phyloP scores from a whole-genome alignment of 2,113 vertebrate genomes.

The Laticauda laticaudata region DNA sequence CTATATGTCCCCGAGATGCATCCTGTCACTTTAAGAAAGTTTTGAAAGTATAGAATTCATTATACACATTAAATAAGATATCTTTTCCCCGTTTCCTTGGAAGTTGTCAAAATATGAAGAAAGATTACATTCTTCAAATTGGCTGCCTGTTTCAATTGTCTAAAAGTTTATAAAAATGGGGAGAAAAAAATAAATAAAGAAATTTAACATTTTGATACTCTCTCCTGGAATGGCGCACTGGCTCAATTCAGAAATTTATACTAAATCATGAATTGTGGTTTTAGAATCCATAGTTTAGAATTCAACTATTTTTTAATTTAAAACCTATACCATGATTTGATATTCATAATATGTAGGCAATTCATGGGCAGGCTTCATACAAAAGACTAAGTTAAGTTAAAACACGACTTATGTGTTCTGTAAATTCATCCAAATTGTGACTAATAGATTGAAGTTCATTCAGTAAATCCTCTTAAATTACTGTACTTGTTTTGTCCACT shows the following conservation, averaged over 20 bases:
- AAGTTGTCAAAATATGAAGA: not conserved
- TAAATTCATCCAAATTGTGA: not conserved
- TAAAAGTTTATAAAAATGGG: not conserved
- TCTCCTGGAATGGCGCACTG: not conserved
- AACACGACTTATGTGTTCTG: not conserved
- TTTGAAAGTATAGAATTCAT: not conserved
- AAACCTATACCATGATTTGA: not conserved
- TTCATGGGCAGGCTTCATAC: not conserved
- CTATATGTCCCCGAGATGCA: not conserved
- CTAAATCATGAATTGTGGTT: not conserved
- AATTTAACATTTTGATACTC: not conserved
- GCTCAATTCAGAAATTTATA: not conserved
- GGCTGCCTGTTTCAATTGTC: not conserved
- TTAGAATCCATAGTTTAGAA: not conserved
- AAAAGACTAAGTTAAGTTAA: not conserved
- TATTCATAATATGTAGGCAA: not conserved
- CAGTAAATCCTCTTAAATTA: not conserved
- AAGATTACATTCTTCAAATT: not conserved
- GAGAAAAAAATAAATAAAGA: not conserved
- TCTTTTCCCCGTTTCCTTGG: not conserved
- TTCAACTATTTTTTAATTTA: not conserved
- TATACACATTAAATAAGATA: not conserved
- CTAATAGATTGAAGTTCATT: not conserved
- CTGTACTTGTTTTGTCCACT: not conserved
- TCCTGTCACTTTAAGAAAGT: not conserved